A percentile compares a stretch with the other conserved stretches of the same genome.
Evolutionary conservation across 2,888 invertebrate genomes (phyloP).

Genomic region (Idaea biselata): DNA sequence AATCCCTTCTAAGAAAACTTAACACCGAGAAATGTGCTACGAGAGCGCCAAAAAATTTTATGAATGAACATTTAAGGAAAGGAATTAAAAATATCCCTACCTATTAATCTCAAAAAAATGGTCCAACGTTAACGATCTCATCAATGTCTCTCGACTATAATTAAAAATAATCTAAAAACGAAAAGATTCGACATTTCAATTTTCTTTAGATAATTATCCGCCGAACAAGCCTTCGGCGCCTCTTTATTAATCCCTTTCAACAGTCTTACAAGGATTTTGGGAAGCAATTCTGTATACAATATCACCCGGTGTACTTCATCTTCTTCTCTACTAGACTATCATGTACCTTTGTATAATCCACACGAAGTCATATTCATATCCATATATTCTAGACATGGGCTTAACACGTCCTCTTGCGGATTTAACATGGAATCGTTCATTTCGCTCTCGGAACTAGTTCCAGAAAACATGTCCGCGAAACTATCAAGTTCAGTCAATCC

Average conservation of each 20-base stretch:
- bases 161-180: conserved; percentile 5
- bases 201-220: conserved; percentile 14
- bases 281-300: not conserved
- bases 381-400: no score
- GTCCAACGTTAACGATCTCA: conserved; percentile 3
- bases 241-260: conserved; percentile 11
- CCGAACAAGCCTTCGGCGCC: conserved; percentile 11
- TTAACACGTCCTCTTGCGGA: no score
- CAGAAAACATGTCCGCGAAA: no score
- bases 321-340: no score
- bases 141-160: conserved; percentile 7
- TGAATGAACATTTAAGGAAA: not conserved
- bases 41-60: not conserved
- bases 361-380: no score
- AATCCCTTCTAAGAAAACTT: no score
- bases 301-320: no score
- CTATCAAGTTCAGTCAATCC: no score
- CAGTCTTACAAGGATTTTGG: not conserved
- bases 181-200: conserved; percentile 5
- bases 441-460: no score
- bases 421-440: no score
- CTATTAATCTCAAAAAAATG: not conserved
- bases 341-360: no score
- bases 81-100: not conserved
- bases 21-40: no score